These are phyloP conservation scores for Platanista minor DNA, from an alignment of 2,113 vertebrate genomes.

Conservation along the genomic window DNA sequence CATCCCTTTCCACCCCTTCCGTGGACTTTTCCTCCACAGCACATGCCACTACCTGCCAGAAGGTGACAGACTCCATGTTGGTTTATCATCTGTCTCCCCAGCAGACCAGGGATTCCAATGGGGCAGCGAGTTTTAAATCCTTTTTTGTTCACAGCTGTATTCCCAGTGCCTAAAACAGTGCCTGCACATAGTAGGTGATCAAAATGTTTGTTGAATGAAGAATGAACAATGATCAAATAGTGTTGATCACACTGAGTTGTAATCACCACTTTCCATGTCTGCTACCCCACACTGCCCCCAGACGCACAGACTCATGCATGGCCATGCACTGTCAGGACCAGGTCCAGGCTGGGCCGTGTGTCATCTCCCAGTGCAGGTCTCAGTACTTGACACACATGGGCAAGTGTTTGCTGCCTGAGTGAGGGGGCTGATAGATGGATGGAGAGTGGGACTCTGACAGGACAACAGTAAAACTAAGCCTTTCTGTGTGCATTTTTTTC, in stretches of 20 bases:
- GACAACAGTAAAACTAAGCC: background rate
- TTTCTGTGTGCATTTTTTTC: background rate
- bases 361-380: background rate
- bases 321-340: background rate
- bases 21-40: background rate
- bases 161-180: background rate
- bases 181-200: background rate
- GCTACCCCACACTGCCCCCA: background rate
- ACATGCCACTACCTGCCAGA: background rate
- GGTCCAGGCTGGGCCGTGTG: background rate
- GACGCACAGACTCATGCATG: background rate
- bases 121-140: too few relatives aligned
- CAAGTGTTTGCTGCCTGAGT: background rate
- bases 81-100: background rate
- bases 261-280: background rate
- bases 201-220: background rate
- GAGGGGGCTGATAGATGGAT: background rate
- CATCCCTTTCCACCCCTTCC: background rate
- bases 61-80: background rate
- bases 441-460: background rate
- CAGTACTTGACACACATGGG: background rate
- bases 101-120: background rate
- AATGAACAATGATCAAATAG: background rate
- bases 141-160: background rate
- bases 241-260: background rate